phyloP scores from a whole-genome alignment of 2,797 vertebrate species.

The Spea hammondii region DNA sequence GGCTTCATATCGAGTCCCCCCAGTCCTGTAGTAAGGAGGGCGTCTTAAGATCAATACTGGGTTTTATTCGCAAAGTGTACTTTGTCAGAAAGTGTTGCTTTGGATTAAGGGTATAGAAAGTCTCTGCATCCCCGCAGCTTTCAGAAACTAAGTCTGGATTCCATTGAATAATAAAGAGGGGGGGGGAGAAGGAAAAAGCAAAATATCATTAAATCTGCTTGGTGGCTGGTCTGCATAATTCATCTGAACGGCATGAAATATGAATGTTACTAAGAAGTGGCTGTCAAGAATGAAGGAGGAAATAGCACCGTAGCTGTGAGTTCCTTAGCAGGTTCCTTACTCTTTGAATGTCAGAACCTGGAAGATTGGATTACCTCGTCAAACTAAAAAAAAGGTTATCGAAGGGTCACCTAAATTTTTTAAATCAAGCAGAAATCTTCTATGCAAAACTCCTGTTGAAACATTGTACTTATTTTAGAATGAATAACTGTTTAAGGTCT shows the following conservation, averaged over 20 bases:
- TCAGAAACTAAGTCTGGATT: slow-evolving; percentile 37
- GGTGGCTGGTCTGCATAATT: slow-evolving; percentile 49
- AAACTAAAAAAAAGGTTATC: background rate
- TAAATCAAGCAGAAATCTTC: too few species aligned
- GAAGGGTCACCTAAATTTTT: background rate
- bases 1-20: slow-evolving; percentile 41
- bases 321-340: slow-evolving; percentile 6
- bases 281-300: slow-evolving; percentile 30
- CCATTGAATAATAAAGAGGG: slow-evolving; percentile 24
- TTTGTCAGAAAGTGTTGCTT: slow-evolving; percentile 42
- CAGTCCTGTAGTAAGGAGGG: slow-evolving; percentile 34
- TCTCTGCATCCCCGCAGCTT: slow-evolving; percentile 23
- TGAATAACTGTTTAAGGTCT: too few species aligned
- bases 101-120: slow-evolving; percentile 35
- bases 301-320: slow-evolving; percentile 21
- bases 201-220: slow-evolving; percentile 52
- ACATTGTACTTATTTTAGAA: too few species aligned
- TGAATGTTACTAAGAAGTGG: slow-evolving; percentile 46
- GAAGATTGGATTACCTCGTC: background rate
- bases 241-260: slow-evolving; percentile 47
- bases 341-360: slow-evolving; percentile 13
- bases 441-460: too few species aligned
- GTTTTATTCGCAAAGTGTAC: slow-evolving; percentile 50
- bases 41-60: slow-evolving; percentile 41
- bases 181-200: slow-evolving; percentile 14